Base-by-base conservation (phyloP, 2,888 invertebrate species). In the Stomorhina lunata region DNA sequence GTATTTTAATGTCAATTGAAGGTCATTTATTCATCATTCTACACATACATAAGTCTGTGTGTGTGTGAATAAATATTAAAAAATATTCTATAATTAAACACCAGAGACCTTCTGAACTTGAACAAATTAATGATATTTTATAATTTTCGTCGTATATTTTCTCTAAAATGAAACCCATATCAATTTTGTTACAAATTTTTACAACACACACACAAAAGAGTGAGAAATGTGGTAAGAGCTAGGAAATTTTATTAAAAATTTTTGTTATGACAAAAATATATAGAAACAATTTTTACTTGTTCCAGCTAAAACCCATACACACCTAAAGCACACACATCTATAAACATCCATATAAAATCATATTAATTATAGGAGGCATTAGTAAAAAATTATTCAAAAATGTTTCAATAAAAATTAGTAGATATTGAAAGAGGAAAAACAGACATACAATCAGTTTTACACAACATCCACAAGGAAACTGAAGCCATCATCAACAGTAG, bases 371-470 rank as follows among this genome's bases (percentile, higher is more conserved):
- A 15, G 59, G 17, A 32, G 45, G 29, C 45, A 37, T 25, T 10
- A 27, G 59, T 43, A 22, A 15, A 50, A 72, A 57, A 72, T 61
- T 69, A 66, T 63, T 55, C 63, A 61, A 71, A 69, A 63, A 76
- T 63, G 37, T 12, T 34, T 37, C 45, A 43, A 80, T 61, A 63
- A 50, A 80, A 80, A 61, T 69, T 63, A 63, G 69, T 48, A 43
- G 53, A 40, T 61, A 37, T 63, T 59, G 27, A 43, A 27, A 7
- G 12, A 10, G 15, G 40, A 40, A 2, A 40, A 22, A 45, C 20
- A 45, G 25, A 48, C 48, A 61, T 12, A 34, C 48, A 73, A 27
- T 37, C 43, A 27, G 57, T 25, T n/a, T n/a, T n/a, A n/a, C n/a
- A n/a, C n/a, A n/a, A n/a, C n/a, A n/a, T n/a, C n/a, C 10, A 50